Evolutionary conservation across 2,113 vertebrate species (phyloP), one percentile per base, ranked within the genome.

Genomic region (Aix galericulata): DNA sequence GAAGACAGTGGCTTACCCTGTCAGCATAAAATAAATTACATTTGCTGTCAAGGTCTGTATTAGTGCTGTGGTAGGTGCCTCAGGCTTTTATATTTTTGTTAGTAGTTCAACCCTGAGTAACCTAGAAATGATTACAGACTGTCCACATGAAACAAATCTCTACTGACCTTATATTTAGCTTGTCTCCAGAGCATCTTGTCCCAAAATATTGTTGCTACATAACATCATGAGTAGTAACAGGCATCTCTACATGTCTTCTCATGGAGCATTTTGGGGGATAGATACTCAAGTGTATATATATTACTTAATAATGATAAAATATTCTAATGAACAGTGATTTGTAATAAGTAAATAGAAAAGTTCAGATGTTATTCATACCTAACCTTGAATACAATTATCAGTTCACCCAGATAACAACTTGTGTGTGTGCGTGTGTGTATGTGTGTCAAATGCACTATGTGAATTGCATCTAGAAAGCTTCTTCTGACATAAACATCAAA

Each of bases 21-120:
- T 83, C 53, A 72, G 46, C 48, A 62, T 40, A 64, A 46, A 92
- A 78, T 91, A 83, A 76, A 93, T 86, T 80, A 8, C 3, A 66
- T 93, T 88, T 93, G 32, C 58, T 89, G 32, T 66, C 81, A 83
- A 91, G 58, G 36, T 62, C 25, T 75, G 56, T 68, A 68, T 91
- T 94, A 92, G n/a, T 36, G 21, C 48, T 75, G 52, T 56, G 34
- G 12, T 64, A 26, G 21, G 50, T 75, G 77, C 74, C 13, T 21
- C 64, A 53, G 22, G 14, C 50, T 93, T 89, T 83, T 38, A 67
- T 20, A 73, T 92, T 92, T 89, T 84, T 77, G 32, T 83, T 88
- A 82, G 29, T 34, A n/a, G 82, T 91, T 91, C 56, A 91, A 10
- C 20, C 7, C n/a, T 27, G 6, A 63, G 34, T 34, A 66, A 89